A percentile compares a stretch with the other conserved stretches of the same genome.
These are phyloP conservation scores for Dipus sagitta DNA, from an alignment of 2,797 vertebrate species.

Conservation along the genomic window DNA sequence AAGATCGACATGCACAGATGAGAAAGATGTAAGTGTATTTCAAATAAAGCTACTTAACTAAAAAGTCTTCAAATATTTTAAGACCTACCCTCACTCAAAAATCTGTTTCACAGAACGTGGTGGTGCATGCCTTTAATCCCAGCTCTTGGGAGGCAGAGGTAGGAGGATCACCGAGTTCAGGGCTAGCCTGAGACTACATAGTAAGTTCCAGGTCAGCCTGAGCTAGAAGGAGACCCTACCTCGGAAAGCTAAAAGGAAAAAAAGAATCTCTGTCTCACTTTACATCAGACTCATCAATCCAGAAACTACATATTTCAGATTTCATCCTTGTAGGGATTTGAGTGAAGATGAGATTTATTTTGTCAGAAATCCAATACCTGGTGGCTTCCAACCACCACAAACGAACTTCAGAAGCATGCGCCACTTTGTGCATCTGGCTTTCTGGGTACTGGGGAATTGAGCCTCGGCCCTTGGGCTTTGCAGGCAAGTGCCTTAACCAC, in stretches of 20 bases:
- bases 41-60: conserved; percentile 51
- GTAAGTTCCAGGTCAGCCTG: too few species aligned
- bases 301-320: conserved; percentile 3
- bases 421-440: too few species aligned
- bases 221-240: too few species aligned
- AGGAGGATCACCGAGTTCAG: too few species aligned
- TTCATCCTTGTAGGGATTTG: not conserved
- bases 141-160: too few species aligned
- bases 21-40: not conserved
- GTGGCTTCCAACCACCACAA: not conserved
- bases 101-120: not conserved
- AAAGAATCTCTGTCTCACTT: not conserved
- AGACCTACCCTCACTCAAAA: conserved; percentile 11
- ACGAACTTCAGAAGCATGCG: too few species aligned
- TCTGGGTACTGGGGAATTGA: too few species aligned
- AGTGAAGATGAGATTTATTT: not conserved
- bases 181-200: too few species aligned
- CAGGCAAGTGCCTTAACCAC: too few species aligned
- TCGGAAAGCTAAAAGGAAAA: too few species aligned
- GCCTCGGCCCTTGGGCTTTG: too few species aligned
- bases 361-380: not conserved
- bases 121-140: too few species aligned
- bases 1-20: not conserved
- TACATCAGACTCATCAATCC: conserved; percentile 38
- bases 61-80: conserved; percentile 22